These are phyloP conservation scores for Zoroaster sp. DNA, from an alignment of 53 echinoderm and acorn worm species.

Conservation along the genomic window DNA sequence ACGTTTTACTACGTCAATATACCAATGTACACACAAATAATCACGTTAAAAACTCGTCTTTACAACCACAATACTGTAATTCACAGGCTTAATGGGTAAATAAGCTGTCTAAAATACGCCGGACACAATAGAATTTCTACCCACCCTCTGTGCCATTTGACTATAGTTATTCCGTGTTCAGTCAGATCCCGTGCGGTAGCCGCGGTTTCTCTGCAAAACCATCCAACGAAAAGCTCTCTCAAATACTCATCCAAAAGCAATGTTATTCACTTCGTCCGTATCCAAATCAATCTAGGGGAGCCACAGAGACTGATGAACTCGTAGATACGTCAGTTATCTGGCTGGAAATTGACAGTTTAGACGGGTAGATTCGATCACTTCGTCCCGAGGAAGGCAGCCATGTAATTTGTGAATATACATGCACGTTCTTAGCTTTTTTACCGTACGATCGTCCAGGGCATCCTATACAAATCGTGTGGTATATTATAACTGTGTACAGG, in stretches of 20 bases:
- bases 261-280: conserved; percentile 37
- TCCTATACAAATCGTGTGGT: conserved; percentile 60
- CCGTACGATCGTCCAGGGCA: conserved; percentile 41
- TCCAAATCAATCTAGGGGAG: conserved; percentile 38
- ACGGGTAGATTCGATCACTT: conserved; percentile 53
- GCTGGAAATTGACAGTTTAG: conserved; percentile 57
- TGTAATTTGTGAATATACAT: conserved; percentile 59
- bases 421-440: conserved; percentile 48
- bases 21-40: too few species aligned
- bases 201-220: conserved; percentile 35
- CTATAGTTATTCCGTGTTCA: conserved; percentile 33
- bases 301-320: conserved; percentile 52
- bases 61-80: neutral
- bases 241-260: conserved; percentile 50
- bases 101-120: conserved; percentile 3
- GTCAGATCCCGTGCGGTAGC: neutral
- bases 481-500: conserved; percentile 60
- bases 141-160: conserved; percentile 56
- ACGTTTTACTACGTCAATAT: too few species aligned
- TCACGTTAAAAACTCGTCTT: too few species aligned
- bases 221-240: conserved; percentile 38
- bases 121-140: neutral
- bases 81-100: neutral
- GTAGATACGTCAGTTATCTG: conserved; percentile 53
- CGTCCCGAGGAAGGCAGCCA: conserved; percentile 54